Evolutionary conservation across 2,113 vertebrate species (phyloP).

Genomic region (Pipra filicauda): DNA sequence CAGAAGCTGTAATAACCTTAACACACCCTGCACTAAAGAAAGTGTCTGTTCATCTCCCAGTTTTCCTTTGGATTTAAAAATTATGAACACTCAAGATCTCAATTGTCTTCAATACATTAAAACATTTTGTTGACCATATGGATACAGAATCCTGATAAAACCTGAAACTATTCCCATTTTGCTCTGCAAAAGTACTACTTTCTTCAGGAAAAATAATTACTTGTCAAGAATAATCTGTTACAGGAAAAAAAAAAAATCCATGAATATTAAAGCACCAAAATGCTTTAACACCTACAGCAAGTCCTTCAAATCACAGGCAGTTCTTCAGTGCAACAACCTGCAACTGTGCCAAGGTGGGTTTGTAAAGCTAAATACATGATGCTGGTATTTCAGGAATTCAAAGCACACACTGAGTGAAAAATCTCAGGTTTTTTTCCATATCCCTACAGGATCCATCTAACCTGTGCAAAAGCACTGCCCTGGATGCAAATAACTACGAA

Average conservation of each 20-base stretch:
- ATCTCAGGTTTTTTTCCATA: not conserved
- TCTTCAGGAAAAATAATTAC: conserved; percentile 1
- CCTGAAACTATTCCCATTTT: not conserved
- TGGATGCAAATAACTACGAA: not conserved
- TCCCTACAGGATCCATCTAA: not conserved
- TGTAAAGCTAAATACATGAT: not conserved
- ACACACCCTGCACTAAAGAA: not conserved
- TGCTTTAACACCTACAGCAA: not conserved
- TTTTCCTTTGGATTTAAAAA: not conserved
- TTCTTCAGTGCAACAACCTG: not conserved
- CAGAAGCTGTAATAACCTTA: not conserved
- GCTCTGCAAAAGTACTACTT: not conserved
- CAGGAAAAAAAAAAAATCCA: not conserved
- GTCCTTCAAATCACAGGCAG: not conserved
- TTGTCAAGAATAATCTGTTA: conserved; percentile 10
- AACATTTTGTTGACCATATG: not conserved
- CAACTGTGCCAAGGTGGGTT: not conserved
- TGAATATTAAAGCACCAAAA: not conserved
- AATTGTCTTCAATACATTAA: not conserved
- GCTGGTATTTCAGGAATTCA: not conserved
- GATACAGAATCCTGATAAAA: not conserved
- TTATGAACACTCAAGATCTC: not conserved
- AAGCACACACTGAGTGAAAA: not conserved
- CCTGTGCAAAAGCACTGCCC: not conserved
- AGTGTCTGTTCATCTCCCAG: not conserved